A percentile compares a stretch with the other conserved stretches of the same genome.
Evolutionary conservation across 2,888 invertebrate genomes (phyloP).

Genomic region (Drosophila bunnanda): DNA sequence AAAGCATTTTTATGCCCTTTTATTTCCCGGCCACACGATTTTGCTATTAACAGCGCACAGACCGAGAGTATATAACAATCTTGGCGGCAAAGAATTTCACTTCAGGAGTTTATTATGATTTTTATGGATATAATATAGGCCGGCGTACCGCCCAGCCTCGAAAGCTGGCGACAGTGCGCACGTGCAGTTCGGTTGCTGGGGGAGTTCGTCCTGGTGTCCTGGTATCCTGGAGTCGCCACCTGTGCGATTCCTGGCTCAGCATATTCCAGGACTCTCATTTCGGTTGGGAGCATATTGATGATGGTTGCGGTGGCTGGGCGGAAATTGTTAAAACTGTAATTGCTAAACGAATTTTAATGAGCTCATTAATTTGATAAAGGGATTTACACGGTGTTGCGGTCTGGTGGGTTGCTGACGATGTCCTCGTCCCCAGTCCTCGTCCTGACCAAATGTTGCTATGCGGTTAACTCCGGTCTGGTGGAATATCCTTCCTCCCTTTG

Average conservation of each 20-base stretch:
- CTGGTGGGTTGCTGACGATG: constrained; percentile 50
- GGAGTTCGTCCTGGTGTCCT: constrained; percentile 6
- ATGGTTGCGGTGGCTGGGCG: constrained; percentile 42
- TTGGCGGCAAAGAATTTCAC: constrained; percentile 44
- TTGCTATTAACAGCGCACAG: constrained; percentile 64
- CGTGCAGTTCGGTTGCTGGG: constrained; percentile 29
- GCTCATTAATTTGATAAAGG: constrained; percentile 83
- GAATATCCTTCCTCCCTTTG: constrained; percentile 26
- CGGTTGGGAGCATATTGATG: constrained; percentile 43
- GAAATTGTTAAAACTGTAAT: constrained; percentile 82
- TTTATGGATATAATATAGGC: constrained; percentile 57
- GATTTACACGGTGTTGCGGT: constrained; percentile 80
- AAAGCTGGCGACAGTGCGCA: constrained; percentile 33
- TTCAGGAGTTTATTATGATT: constrained; percentile 71
- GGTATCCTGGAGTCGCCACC: constrained; percentile 53
- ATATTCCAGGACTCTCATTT: constrained; percentile 47
- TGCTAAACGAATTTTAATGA: constrained; percentile 83
- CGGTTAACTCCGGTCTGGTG: constrained; percentile 46
- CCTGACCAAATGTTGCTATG: constrained; percentile 61
- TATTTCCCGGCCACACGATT: constrained; percentile 74
- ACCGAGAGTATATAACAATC: constrained; percentile 38
- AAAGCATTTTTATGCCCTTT: constrained; percentile 77
- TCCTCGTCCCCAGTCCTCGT: constrained; percentile 18
- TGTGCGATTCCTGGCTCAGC: constrained; percentile 71
- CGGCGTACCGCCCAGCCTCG: constrained; percentile 8